phyloP scores from a whole-genome alignment of 2,797 vertebrate genomes.

The Eulemur albifrons region DNA sequence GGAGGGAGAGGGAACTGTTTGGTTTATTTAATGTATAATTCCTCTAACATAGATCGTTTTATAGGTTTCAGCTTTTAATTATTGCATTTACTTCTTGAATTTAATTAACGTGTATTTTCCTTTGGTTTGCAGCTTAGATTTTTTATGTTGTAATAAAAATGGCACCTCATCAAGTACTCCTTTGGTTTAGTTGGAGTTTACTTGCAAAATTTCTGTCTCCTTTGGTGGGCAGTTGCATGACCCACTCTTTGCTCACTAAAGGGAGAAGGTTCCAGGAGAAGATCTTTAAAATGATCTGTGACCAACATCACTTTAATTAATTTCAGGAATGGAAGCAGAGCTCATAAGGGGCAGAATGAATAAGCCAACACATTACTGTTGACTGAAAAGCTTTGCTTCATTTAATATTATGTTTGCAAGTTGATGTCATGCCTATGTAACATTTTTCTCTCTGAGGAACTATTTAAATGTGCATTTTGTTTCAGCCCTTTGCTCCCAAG shows the following conservation, averaged over 20 bases:
- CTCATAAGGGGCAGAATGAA: not conserved
- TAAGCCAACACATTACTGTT: not conserved
- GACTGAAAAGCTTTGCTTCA: not conserved
- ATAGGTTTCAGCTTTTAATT: not conserved
- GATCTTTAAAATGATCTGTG: slow-evolving; percentile 51
- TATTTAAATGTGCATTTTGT: not conserved
- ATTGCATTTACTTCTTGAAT: not conserved
- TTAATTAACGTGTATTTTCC: slow-evolving; percentile 5
- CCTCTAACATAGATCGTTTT: not conserved
- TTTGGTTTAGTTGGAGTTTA: not conserved
- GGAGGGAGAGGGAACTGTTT: not conserved
- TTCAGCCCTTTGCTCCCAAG: not conserved
- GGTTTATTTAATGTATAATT: not conserved
- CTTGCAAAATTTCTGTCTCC: not conserved
- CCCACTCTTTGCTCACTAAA: not conserved
- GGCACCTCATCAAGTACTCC: not conserved
- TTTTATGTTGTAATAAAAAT: not conserved
- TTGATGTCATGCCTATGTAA: not conserved
- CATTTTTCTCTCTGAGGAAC: not conserved
- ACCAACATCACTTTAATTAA: slow-evolving; percentile 22
- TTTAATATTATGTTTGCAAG: not conserved
- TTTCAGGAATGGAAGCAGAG: slow-evolving; percentile 28
- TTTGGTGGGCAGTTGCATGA: not conserved
- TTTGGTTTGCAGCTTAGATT: not conserved
- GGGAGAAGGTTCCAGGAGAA: not conserved